phyloP scores from a whole-genome alignment of 2,888 invertebrate species.

The Eupithecia insigniata region DNA sequence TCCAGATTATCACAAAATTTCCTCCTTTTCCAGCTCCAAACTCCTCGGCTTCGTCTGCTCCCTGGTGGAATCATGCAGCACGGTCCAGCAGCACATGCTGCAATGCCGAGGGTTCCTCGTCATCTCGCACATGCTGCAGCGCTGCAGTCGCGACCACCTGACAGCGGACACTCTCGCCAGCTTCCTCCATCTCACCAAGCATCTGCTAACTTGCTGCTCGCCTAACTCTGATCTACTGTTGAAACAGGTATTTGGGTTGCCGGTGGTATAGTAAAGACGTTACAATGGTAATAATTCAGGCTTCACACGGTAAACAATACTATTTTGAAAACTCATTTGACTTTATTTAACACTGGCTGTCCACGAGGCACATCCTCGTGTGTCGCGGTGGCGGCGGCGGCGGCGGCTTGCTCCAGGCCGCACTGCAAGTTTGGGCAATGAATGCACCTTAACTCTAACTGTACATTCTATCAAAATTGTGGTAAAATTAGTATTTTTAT shows the following conservation, averaged over 20 bases:
- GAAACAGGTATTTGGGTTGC: conserved; percentile 89
- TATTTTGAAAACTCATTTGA: background rate
- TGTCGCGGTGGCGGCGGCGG: no score
- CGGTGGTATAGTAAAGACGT: background rate
- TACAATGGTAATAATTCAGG: background rate
- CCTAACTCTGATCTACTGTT: conserved; percentile 95
- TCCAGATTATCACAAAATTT: background rate
- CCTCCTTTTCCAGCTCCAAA: conserved; percentile 89
- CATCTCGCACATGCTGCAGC: conserved; percentile 97
- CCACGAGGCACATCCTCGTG: no score
- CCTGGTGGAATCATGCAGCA: conserved; percentile 97
- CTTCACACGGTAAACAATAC: background rate
- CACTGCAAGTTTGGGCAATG: no score
- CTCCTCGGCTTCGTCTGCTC: conserved; percentile 98
- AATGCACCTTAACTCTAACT: no score
- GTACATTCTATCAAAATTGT: background rate
- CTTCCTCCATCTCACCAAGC: conserved; percentile 95
- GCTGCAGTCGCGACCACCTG: conserved; percentile 96
- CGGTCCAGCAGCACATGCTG: conserved; percentile 99
- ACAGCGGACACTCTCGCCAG: conserved; percentile 97
- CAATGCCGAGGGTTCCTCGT: conserved; percentile 99
- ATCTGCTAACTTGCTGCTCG: conserved; percentile 95
- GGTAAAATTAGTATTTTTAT: background rate
- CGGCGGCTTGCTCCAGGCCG: no score
- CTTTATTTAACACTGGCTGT: background rate